Evolutionary conservation across 2,888 invertebrate genomes (phyloP), one percentile per base, ranked within the genome.

Genomic region (Melanostoma mellinum): DNA sequence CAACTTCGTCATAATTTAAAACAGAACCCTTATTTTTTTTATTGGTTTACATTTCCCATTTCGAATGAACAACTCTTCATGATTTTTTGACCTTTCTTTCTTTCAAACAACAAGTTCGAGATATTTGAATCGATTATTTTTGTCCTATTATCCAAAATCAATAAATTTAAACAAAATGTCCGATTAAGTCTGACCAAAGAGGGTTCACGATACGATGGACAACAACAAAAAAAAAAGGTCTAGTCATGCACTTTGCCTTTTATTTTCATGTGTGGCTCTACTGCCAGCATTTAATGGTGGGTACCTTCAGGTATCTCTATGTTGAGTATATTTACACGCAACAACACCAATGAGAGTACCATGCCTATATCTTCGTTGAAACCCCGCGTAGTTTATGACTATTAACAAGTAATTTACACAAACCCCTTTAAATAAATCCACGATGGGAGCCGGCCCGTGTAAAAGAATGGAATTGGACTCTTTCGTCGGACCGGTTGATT

Each of bases 371-470:
- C 61, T 60, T 20, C 20, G 20, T 20, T 30, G 42, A 76, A 61
- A 81, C 60, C 67, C 67, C 50, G 20, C 20, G 60, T 71, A 58
- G 76, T 77, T 77, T 65, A 72, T 53, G 77, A 73, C 77, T 77
- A 77, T 77, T 73, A 73, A 67, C 61, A 61, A 77, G 77, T 68
- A 77, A 82, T 77, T 81, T 77, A 81, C 76, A 76, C 68, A 72
- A 69, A 63, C 67, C 55, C 72, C 65, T 67, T 72, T 52, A 32
- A 63, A 77, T 46, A 76, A 50, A 58, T 55, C 61, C 40, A 40
- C 30, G 30, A 10, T 36, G 38, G 20, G 63, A 38, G 36, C 48
- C 36, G 63, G 36, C 63, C 35, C 61, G 48, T 3, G 36, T 35
- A 33, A 3, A 3, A 9, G 33, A 8, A 4, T 40, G 8, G 56